A percentile compares a stretch with the other conserved stretches of the same genome.
These are phyloP conservation scores for Anoplophora glabripennis DNA, from an alignment of 1,140 invertebrate genomes.

Conservation along the genomic window DNA sequence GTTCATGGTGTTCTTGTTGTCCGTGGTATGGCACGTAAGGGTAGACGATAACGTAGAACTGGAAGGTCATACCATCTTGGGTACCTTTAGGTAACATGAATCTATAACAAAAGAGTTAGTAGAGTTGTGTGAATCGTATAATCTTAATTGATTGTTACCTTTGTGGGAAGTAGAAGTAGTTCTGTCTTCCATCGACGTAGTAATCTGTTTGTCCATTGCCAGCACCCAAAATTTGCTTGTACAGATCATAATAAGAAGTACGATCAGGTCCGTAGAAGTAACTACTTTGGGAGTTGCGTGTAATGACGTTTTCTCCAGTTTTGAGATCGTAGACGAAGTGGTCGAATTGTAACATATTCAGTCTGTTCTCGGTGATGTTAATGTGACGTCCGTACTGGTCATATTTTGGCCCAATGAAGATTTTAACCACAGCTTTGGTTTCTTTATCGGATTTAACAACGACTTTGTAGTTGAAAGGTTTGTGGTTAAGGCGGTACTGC, in stretches of 20 bases:
- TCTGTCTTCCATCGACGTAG: conserved; percentile 52
- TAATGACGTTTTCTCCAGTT: conserved; percentile 64
- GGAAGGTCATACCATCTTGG: conserved; percentile 60
- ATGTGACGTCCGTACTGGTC: conserved; percentile 55
- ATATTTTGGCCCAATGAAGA: conserved; percentile 70
- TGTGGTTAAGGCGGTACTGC: conserved; percentile 57
- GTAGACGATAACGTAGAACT: conserved; percentile 64
- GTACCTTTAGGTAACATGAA: conserved; percentile 64
- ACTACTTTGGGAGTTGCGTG: conserved; percentile 64
- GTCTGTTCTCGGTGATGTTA: conserved; percentile 51
- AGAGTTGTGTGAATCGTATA: background rate
- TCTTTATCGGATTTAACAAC: conserved; percentile 57
- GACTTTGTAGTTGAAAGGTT: conserved; percentile 62
- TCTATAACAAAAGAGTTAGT: conserved; percentile 19
- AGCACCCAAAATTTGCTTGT: conserved; percentile 56
- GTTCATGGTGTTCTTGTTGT: conserved; percentile 21
- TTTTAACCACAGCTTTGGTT: conserved; percentile 55
- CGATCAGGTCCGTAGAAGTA: conserved; percentile 60
- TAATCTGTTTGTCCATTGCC: conserved; percentile 53
- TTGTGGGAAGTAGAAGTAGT: conserved; percentile 45
- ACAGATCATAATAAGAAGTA: conserved; percentile 58
- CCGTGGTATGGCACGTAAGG: conserved; percentile 45
- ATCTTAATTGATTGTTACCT: conserved; percentile 17
- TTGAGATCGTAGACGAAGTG: conserved; percentile 55
- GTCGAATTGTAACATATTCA: conserved; percentile 53